These are phyloP conservation scores for Perdix hodgsoniae DNA, from an alignment of 2,797 vertebrate species.

Conservation along the genomic window DNA sequence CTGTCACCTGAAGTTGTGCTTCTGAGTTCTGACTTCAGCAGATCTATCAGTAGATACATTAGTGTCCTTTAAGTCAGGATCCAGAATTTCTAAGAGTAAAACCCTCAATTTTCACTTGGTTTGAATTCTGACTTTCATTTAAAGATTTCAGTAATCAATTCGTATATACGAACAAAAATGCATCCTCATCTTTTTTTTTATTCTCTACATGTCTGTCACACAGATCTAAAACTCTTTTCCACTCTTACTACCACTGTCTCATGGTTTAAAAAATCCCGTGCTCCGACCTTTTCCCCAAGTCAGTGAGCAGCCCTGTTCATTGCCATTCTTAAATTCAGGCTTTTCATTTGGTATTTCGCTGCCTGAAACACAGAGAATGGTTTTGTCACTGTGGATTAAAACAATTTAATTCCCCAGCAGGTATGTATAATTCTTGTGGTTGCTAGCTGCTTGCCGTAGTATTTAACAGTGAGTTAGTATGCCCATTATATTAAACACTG, in stretches of 20 bases:
- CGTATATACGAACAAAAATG: not conserved
- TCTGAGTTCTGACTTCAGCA: not conserved
- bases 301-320: not conserved
- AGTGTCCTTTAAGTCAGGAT: not conserved
- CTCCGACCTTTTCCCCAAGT: not conserved
- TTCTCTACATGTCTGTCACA: not conserved
- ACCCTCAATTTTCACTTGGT: not conserved
- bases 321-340: slow-evolving; percentile 43
- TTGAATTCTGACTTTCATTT: not conserved
- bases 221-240: not conserved
- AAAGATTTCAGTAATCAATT: not conserved
- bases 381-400: slow-evolving; percentile 43
- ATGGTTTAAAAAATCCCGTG: not conserved
- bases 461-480: not conserved
- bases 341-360: slow-evolving; percentile 33
- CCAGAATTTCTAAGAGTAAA: not conserved
- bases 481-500: not conserved
- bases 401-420: not conserved
- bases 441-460: not conserved
- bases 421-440: not conserved
- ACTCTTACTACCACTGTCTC: not conserved
- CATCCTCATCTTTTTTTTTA: not conserved
- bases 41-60: rapidly evolving
- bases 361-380: slow-evolving; percentile 1
- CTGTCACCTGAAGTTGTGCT: not conserved